phyloP scores from a whole-genome alignment of 2,888 invertebrate species.

The Silvanus unidentatus region DNA sequence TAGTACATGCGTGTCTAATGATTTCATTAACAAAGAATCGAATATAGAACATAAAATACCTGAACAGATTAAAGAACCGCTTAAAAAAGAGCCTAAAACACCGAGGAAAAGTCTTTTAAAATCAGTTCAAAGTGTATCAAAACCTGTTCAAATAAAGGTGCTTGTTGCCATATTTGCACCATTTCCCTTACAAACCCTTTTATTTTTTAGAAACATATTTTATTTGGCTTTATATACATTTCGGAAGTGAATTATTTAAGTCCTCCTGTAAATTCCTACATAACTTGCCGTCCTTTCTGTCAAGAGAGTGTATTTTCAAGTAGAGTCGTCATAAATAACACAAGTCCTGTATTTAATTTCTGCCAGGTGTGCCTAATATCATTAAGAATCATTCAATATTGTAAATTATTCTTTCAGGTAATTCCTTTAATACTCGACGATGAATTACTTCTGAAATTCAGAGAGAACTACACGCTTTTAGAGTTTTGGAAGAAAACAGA shows the following conservation, averaged over 20 bases:
- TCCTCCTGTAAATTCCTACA: constrained; percentile 40
- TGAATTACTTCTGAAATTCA: constrained; percentile 50
- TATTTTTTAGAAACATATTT: constrained; percentile 39
- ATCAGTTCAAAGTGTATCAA: no score
- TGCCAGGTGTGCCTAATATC: constrained; percentile 40
- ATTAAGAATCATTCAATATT: not conserved
- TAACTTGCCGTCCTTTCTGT: constrained; percentile 50
- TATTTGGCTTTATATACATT: constrained; percentile 49
- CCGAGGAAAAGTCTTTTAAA: no score
- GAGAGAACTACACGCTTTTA: constrained; percentile 52
- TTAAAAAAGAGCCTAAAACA: constrained; percentile 1
- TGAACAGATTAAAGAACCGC: constrained; percentile 3
- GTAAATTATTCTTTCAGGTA: constrained; percentile 39
- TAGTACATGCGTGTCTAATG: constrained; percentile 11
- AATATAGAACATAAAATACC: not conserved
- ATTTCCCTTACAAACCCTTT: not conserved
- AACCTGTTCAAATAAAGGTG: not conserved
- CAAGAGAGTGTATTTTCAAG: constrained; percentile 46
- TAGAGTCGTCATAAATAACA: constrained; percentile 41
- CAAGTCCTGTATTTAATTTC: constrained; percentile 49
- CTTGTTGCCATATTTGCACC: constrained; percentile 3
- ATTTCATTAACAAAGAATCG: constrained; percentile 6
- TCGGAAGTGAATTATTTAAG: constrained; percentile 47
- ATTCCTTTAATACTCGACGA: constrained; percentile 53
- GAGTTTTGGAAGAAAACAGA: constrained; percentile 50